phyloP scores from a whole-genome alignment of 2,888 invertebrate species.

The Conomelus anceps region DNA sequence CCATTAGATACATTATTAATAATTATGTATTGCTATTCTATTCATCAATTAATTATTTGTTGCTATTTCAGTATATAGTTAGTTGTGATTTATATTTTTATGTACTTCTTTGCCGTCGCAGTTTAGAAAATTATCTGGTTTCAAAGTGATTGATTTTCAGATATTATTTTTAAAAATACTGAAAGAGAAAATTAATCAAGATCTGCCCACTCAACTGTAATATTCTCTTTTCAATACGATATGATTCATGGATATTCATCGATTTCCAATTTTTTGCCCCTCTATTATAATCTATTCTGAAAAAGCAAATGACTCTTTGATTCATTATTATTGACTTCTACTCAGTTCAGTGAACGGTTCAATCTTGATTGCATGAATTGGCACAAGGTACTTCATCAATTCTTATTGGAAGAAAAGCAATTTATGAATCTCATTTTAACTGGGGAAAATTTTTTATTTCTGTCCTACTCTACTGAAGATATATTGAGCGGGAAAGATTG shows the following conservation, averaged over 20 bases:
- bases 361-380: background rate
- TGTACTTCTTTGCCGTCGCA: too few relatives aligned
- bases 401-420: background rate
- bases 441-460: background rate
- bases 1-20: background rate
- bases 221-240: background rate
- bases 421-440: background rate
- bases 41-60: background rate
- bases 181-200: background rate
- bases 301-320: background rate
- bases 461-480: background rate
- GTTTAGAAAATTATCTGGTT: too few relatives aligned
- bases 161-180: background rate
- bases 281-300: background rate
- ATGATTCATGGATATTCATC: background rate
- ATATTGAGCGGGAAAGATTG: background rate
- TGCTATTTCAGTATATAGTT: too few relatives aligned
- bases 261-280: background rate
- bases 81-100: too few relatives aligned
- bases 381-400: background rate
- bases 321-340: background rate
- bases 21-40: background rate
- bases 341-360: background rate
- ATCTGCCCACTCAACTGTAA: background rate
- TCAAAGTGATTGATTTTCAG: background rate